These are phyloP conservation scores for Notoglanidium macrostoma DNA, from an alignment of 2,797 vertebrate genomes.

Conservation along the genomic window DNA sequence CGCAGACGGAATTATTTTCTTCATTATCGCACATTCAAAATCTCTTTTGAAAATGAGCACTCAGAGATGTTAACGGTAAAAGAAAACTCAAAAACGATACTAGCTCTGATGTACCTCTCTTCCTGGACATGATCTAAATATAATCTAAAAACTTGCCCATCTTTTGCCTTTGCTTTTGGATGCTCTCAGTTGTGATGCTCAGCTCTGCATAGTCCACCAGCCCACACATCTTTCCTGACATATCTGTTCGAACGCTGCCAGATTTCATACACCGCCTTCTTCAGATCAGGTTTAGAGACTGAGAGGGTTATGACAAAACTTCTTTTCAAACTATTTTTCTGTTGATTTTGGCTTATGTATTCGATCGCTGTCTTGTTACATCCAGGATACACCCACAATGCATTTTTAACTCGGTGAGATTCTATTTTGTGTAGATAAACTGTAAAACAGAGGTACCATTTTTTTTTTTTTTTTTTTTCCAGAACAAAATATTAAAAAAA, in stretches of 20 bases:
- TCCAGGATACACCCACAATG: constrained; percentile 1
- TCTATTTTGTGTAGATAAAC: neutral
- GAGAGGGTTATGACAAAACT: constrained; percentile 17
- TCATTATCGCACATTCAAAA: no score
- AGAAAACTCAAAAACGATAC: neutral
- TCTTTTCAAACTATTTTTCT: neutral
- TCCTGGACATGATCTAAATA: constrained; percentile 10
- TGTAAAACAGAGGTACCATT: neutral
- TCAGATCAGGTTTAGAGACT: constrained; percentile 17
- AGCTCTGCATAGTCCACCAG: constrained; percentile 13
- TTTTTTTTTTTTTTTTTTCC: no score
- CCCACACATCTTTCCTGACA: constrained; percentile 25
- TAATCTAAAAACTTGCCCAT: neutral
- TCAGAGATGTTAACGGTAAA: neutral
- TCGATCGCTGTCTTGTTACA: neutral
- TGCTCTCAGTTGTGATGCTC: neutral
- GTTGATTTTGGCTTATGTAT: constrained; percentile 2
- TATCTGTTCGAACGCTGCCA: constrained; percentile 23
- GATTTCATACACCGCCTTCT: constrained; percentile 22
- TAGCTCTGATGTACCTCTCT: neutral
- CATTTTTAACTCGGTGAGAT: neutral
- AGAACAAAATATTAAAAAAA: neutral
- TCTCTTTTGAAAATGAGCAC: no score
- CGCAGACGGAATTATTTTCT: neutral
- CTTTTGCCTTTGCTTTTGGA: neutral